Evolutionary conservation across 2,113 vertebrate genomes (phyloP).

Genomic region (Taxidea taxus): DNA sequence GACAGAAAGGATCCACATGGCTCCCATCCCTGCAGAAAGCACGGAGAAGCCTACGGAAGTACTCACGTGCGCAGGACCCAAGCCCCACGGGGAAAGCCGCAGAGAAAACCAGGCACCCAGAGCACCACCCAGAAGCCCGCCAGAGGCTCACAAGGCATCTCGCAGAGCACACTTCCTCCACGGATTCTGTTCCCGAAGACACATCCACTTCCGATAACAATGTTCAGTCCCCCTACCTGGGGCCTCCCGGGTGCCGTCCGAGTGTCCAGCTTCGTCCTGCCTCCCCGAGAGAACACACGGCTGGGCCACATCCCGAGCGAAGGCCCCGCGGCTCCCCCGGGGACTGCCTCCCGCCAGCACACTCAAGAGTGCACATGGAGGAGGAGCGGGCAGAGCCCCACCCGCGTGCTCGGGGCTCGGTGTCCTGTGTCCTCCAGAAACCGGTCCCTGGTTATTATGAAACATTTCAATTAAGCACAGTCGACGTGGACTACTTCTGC

Average conservation of each 20-base stretch:
- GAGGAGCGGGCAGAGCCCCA: not conserved
- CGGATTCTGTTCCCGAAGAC: not conserved
- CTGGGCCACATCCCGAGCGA: not conserved
- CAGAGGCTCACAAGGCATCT: not conserved
- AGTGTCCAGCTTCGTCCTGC: not conserved
- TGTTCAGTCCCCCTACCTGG: not conserved
- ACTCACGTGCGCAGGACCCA: rapidly evolving
- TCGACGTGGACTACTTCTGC: not conserved
- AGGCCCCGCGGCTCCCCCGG: not conserved
- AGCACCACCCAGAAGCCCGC: not conserved
- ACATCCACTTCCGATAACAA: not conserved
- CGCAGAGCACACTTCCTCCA: not conserved
- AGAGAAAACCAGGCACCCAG: rapidly evolving
- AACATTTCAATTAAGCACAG: not conserved
- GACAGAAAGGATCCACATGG: not conserved
- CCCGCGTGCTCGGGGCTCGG: not conserved
- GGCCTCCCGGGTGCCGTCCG: too few relatives aligned
- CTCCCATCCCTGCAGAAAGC: not conserved
- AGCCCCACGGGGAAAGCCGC: rapidly evolving
- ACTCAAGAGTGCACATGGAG: too few relatives aligned
- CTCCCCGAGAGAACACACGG: not conserved
- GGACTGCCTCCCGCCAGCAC: not conserved
- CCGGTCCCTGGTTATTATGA: not conserved
- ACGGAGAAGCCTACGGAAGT: not conserved
- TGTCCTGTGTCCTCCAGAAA: not conserved